phyloP scores from a whole-genome alignment of 2,797 vertebrate genomes.

The Luscinia luscinia region DNA sequence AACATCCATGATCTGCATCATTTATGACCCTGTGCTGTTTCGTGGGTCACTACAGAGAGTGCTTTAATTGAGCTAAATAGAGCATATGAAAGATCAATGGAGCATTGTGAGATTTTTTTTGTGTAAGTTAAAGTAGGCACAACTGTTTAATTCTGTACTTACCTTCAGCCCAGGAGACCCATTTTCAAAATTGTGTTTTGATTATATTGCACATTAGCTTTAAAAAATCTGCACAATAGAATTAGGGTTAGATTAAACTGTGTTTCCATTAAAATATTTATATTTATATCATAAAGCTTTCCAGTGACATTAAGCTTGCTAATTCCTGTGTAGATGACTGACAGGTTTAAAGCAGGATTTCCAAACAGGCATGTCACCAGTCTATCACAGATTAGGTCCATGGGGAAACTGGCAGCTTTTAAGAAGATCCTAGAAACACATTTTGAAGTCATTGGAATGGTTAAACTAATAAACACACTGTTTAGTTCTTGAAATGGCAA shows the following conservation, averaged over 20 bases:
- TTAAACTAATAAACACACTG: neutral
- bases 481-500: neutral
- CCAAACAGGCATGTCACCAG: neutral
- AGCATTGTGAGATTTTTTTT: conserved; percentile 61
- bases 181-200: conserved; percentile 8
- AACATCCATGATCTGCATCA: conserved; percentile 62
- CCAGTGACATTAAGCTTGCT: neutral
- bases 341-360: conserved; percentile 31
- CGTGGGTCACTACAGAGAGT: conserved; percentile 65
- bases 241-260: neutral
- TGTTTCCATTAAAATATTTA: neutral
- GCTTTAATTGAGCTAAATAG: conserved; percentile 78
- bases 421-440: neutral
- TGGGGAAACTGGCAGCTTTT: neutral
- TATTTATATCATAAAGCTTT: conserved; percentile 2
- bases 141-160: conserved; percentile 42
- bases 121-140: conserved; percentile 42
- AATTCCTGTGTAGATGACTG: conserved; percentile 8
- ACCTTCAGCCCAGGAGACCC: neutral
- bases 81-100: conserved; percentile 74
- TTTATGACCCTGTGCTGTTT: conserved; percentile 64
- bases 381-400: neutral
- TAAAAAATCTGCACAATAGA: neutral
- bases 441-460: neutral
- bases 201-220: neutral